Evolutionary conservation across 2,888 invertebrate species (phyloP), one percentile per base, ranked within the genome.

Genomic region (Leptinotarsa rubiginosa): DNA sequence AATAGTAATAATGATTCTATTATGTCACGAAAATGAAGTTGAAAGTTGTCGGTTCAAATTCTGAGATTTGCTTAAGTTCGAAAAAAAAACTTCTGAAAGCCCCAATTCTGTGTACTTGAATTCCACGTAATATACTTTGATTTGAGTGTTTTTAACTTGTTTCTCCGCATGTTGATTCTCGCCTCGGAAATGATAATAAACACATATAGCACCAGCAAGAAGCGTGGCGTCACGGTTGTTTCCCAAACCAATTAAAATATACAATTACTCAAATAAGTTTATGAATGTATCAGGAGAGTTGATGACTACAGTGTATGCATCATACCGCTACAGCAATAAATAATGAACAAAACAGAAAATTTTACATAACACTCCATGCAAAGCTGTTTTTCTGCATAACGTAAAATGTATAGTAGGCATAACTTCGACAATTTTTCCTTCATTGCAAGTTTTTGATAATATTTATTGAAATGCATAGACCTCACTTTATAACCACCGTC

Each of bases 161-260:
- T 22, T 56, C 18, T 20, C 56, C 15, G 56, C 15, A 22, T 13
- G 56, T 22, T 56, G 22, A 56, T 56, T 56, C 7, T 31, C 12
- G 13, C 12, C 13, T 56, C 22, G 20, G 20, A 56, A 56, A 22
- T 22, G 56, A 20, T 22, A 56, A 56, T 56, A 20, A 22, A 56
- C 56, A 56, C 56, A 22, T 22, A 56, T 56, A 56, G 20, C 41
- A 41, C 41, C 41, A 41, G 41, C 56, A 20, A 22, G 22, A 22
- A 56, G 56, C 56, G 25, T 56, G 56, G 4, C 56, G 56, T 16
- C 25, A 22, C 12, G 22, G 20, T 4, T 13, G 4, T 56, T 56
- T 56, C 56, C 12, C 56, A 56, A 4, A 22, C 56, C 56, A 56
- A 56, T 56, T 56, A 56, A 52, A 56, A 56, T 56, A 56, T 56